Evolutionary conservation across 2,113 vertebrate species (phyloP).

Genomic region (Choloepus hoffmanni): DNA sequence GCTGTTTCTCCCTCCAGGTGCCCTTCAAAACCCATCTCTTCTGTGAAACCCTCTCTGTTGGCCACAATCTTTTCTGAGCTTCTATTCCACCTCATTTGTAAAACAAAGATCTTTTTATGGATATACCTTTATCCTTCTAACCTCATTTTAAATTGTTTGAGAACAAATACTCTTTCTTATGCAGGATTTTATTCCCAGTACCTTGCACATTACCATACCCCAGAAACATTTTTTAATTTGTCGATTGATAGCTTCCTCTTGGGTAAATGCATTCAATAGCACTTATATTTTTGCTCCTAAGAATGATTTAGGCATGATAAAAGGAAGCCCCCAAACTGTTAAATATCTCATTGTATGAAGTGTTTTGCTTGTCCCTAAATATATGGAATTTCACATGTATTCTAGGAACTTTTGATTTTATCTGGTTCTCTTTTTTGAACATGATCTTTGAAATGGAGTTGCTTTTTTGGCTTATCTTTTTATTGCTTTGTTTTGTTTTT

Average conservation of each 20-base stretch:
- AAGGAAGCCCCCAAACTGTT: neutral
- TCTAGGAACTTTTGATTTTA: neutral
- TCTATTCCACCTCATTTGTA: neutral
- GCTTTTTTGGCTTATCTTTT: neutral
- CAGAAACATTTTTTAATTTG: neutral
- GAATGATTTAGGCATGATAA: neutral
- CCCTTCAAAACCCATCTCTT: neutral
- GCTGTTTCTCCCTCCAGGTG: neutral
- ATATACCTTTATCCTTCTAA: neutral
- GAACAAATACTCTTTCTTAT: neutral
- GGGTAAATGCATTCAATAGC: neutral
- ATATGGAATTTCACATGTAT: conserved; percentile 20
- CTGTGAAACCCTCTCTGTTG: neutral
- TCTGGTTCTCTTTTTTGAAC: neutral
- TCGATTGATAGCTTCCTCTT: neutral
- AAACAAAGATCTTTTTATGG: neutral
- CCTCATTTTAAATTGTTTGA: neutral
- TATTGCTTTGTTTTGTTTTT: neutral
- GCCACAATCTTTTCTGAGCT: neutral
- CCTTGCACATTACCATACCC: neutral
- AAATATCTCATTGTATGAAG: neutral
- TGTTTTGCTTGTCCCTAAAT: neutral
- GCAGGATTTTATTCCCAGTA: neutral
- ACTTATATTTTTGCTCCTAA: conserved; percentile 2
- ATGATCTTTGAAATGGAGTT: neutral